A percentile compares a stretch with the other conserved stretches of the same genome.
Evolutionary conservation across 2,113 vertebrate genomes (phyloP).

Genomic region (Mirounga angustirostris): DNA sequence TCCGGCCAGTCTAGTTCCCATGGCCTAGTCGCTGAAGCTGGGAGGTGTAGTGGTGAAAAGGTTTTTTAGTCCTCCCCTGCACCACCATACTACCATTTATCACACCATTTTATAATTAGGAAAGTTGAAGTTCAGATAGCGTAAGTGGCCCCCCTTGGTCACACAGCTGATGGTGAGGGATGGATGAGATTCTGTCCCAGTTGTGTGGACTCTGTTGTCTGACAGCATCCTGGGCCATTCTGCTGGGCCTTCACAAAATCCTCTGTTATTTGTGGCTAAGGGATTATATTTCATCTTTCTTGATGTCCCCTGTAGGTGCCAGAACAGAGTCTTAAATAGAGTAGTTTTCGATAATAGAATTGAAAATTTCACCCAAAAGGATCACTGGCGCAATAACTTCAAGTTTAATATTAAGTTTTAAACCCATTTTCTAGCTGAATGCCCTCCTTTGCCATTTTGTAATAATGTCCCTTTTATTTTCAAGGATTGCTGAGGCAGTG

Average conservation of each 20-base stretch:
- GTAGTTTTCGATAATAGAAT: neutral
- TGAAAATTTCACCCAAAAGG: neutral
- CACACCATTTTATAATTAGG: neutral
- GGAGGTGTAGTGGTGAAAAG: neutral
- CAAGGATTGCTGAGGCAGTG: neutral
- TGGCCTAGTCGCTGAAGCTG: neutral
- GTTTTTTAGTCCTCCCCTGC: neutral
- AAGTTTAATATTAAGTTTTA: neutral
- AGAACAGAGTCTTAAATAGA: neutral
- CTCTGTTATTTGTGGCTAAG: neutral
- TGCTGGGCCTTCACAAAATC: neutral
- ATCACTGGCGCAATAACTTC: neutral
- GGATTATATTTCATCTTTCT: neutral
- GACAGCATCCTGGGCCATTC: neutral
- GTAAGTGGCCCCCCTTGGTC: neutral
- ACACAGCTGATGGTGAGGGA: neutral
- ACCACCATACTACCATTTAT: neutral
- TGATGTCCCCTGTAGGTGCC: neutral
- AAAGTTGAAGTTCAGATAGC: accelerated
- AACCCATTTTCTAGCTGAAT: neutral
- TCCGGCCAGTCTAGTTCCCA: no score
- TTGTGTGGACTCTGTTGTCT: neutral
- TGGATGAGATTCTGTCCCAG: no score
- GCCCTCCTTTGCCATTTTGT: neutral
- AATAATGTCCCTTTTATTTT: neutral